Conservation (phyloP, 1,140 invertebrate species). For the Brachionus calyciflorus region DNA sequence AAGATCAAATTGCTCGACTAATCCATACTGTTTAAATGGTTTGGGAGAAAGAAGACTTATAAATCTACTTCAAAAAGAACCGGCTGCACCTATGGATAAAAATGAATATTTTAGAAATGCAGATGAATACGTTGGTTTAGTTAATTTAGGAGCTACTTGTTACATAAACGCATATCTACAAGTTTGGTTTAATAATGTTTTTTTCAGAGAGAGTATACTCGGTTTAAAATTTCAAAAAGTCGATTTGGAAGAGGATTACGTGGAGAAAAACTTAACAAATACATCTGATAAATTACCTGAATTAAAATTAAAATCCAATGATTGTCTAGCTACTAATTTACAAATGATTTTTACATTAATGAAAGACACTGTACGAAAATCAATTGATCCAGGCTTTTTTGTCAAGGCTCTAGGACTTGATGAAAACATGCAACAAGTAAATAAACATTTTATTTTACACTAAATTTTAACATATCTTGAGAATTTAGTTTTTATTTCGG, state of each 20-base stretch:
- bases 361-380: conserved; percentile 52
- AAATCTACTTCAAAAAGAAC: conserved; percentile 63
- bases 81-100: conserved; percentile 49
- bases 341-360: conserved; percentile 47
- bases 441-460: background rate
- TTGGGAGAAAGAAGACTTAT: conserved; percentile 65
- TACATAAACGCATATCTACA: conserved; percentile 73
- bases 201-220: conserved; percentile 47
- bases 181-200: conserved; percentile 49
- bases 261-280: conserved; percentile 11
- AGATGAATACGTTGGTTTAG: conserved; percentile 65
- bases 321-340: conserved; percentile 23
- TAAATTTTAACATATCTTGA: background rate
- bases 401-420: conserved; percentile 68
- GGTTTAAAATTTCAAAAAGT: background rate
- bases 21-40: conserved; percentile 69
- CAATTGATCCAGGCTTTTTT: conserved; percentile 68
- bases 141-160: conserved; percentile 72
- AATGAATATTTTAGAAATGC: conserved; percentile 48
- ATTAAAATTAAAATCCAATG: conserved; percentile 6
- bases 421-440: conserved; percentile 63
- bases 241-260: background rate
- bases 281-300: conserved; percentile 3
- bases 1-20: conserved; percentile 68
- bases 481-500: too few species aligned